Base-by-base conservation (phyloP, 2,888 invertebrate species). In the Amiota communis region DNA sequence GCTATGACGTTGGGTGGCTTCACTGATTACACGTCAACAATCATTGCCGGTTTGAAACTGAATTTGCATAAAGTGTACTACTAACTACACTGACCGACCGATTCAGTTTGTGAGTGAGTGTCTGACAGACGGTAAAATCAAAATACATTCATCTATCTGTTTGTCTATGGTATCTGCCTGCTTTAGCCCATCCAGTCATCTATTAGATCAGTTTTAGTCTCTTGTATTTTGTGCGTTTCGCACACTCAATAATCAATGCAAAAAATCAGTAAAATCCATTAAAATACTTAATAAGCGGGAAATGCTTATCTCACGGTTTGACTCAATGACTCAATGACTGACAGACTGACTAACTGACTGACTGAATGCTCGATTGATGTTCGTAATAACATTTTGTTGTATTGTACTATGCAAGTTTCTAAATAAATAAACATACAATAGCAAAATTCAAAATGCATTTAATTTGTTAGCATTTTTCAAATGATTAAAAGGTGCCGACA, bases 401-500 rank as follows among this genome's bases (percentile, higher is more conserved):
- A 59, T 11, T 59, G 20, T 20, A 36, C 36, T 36, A 36, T 36
- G 36, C 8, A 64, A 47, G 47, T 46, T n/a, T 9, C 1, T n/a
- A 63, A 46, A 63, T 8, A 63, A 46, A 46, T 46, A 64, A 47
- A 46, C 8, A n/a, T 17, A 47, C 47, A 64, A 23, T 13, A 61
- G 23, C 61, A 56, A 56, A 56, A 15, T 61, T 20, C 64, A 47
- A 64, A 64, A 68, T 68, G 67, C 23, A 68, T 23, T 68, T 68
- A 17, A 59, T 59, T 59, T 59, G 59, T 59, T 20, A 59, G 20
- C 59, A 59, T 59, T 59, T 59, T 59, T 20, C 20, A 59, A 59
- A 68, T 68, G 67, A 68, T 68, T 68, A 68, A 68, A 63, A 68
- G 67, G 67, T 68, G 67, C 67, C 67, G 67, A 51, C 67, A 53